phyloP scores from a whole-genome alignment of 2,797 vertebrate species.

The Austrolebias charrua region DNA sequence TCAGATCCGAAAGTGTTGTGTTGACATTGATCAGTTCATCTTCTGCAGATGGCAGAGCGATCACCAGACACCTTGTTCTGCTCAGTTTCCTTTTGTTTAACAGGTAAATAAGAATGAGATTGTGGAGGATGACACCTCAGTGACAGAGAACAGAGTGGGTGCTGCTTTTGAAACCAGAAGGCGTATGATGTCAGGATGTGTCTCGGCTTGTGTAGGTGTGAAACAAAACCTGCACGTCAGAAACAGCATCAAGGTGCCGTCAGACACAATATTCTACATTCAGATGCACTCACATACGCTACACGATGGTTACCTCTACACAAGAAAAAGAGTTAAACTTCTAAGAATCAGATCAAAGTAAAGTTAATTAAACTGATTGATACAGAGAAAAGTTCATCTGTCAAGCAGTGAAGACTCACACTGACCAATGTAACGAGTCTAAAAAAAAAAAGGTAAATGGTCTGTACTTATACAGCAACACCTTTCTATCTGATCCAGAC shows the following conservation, averaged over 20 bases:
- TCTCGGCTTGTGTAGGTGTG: conserved; percentile 9
- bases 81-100: not conserved
- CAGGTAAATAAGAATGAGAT: not conserved
- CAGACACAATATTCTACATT: not conserved
- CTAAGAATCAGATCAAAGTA: not conserved
- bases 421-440: no score
- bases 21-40: conserved; percentile 1
- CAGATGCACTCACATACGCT: not conserved
- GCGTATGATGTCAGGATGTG: conserved; percentile 2
- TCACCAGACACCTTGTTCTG: not conserved
- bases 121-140: not conserved
- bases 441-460: not conserved
- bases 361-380: not conserved
- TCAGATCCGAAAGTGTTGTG: not conserved
- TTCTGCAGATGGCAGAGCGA: conserved; percentile 4
- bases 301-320: not conserved
- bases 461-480: not conserved
- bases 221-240: conserved; percentile 4
- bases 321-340: not conserved
- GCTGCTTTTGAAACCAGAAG: conserved; percentile 3
- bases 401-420: no score
- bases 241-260: not conserved
- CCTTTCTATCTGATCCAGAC: no score
- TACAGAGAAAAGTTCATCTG: no score
- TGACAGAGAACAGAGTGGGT: not conserved